Conservation (phyloP, 2,888 invertebrate genomes). For the Crematogaster levior region DNA sequence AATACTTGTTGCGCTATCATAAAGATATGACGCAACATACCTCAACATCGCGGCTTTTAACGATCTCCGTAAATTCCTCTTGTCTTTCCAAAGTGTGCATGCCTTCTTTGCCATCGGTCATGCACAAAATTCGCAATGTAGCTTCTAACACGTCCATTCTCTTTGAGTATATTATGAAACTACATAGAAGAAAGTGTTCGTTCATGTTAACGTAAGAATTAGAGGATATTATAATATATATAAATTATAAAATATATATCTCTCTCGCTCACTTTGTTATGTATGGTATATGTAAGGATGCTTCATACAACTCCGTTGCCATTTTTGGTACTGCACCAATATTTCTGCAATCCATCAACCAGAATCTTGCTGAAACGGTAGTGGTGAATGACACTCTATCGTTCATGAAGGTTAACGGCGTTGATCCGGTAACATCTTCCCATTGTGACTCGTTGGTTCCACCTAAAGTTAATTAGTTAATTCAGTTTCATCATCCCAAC, state of each 20-base stretch:
- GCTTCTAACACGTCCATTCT: slow-evolving; percentile 95
- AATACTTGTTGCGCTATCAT: neutral
- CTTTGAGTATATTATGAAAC: slow-evolving; percentile 98
- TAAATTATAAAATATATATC: neutral
- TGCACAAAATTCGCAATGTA: slow-evolving; percentile 96
- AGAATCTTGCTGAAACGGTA: slow-evolving; percentile 99
- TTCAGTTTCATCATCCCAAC: neutral
- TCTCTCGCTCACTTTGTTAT: slow-evolving; percentile 94
- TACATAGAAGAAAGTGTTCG: slow-evolving; percentile 69
- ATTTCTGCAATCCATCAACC: slow-evolving; percentile 99
- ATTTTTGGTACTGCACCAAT: slow-evolving; percentile 97
- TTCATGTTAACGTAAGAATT: neutral
- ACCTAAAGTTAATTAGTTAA: slow-evolving; percentile 86
- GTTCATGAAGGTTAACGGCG: slow-evolving; percentile 97
- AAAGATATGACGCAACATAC: too few species aligned
- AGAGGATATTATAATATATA: neutral
- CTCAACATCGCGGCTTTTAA: slow-evolving; percentile 97
- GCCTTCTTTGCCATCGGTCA: slow-evolving; percentile 99
- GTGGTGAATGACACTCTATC: slow-evolving; percentile 99
- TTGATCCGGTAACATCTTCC: slow-evolving; percentile 99
- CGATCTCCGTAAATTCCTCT: slow-evolving; percentile 98
- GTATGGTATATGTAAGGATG: slow-evolving; percentile 93
- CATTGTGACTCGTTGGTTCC: slow-evolving; percentile 98
- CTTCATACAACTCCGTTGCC: slow-evolving; percentile 98
- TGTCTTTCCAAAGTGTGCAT: slow-evolving; percentile 96